These are phyloP conservation scores for Urocynchramus pylzowi DNA, from an alignment of 2,113 vertebrate species.

Conservation along the genomic window DNA sequence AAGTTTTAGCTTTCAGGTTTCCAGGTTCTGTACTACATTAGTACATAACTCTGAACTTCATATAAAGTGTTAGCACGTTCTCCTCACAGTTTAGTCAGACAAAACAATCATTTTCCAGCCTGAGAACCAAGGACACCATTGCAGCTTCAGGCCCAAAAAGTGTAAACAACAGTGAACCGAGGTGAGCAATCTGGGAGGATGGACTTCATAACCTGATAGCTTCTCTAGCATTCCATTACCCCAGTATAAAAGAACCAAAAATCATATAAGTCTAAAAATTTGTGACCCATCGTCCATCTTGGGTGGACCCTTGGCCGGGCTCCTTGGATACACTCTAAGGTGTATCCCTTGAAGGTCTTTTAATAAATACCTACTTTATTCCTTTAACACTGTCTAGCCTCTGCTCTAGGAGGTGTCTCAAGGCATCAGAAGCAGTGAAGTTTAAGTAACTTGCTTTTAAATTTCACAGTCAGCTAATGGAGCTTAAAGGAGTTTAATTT, in stretches of 20 bases:
- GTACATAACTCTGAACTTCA: background rate
- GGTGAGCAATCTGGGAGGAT: background rate
- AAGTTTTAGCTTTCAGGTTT: background rate
- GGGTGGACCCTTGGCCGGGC: fast-evolving
- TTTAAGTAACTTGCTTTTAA: background rate
- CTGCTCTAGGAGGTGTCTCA: background rate
- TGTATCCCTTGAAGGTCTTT: background rate
- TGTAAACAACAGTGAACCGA: background rate
- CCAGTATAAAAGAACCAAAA: too few species aligned
- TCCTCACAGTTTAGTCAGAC: background rate
- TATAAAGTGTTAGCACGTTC: background rate
- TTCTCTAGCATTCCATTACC: too few species aligned
- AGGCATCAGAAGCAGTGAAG: background rate
- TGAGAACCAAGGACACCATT: fast-evolving
- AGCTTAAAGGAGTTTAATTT: background rate
- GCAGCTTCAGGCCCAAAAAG: background rate
- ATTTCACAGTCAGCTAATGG: background rate
- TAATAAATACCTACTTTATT: background rate
- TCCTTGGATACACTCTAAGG: too few species aligned
- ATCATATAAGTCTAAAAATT: background rate
- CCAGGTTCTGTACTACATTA: background rate
- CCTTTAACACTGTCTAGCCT: background rate
- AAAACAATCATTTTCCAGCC: background rate
- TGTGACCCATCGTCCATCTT: fast-evolving
- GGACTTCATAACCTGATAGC: background rate